These are phyloP conservation scores for Latrodectus geometricus DNA, from an alignment of 1,140 invertebrate genomes.

Conservation along the genomic window DNA sequence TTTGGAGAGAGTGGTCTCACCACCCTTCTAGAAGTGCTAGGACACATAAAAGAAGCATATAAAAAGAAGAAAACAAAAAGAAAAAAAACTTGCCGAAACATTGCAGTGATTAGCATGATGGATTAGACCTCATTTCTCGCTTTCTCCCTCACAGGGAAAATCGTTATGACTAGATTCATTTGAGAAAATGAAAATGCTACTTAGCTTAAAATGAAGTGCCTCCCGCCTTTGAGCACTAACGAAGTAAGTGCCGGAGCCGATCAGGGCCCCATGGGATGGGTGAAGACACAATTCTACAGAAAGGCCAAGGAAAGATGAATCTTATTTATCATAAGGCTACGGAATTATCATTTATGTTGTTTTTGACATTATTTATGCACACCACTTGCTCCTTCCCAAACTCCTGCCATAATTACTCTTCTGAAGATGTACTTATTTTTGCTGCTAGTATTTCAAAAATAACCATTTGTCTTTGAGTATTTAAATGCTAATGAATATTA, in stretches of 20 bases:
- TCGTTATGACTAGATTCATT: conserved; percentile 45
- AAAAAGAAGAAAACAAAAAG: background rate
- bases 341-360: background rate
- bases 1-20: background rate
- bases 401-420: background rate
- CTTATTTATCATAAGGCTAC: background rate
- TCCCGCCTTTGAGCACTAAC: background rate
- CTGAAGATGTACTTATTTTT: background rate
- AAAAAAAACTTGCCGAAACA: conserved; percentile 10
- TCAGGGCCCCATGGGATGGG: background rate
- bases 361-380: background rate
- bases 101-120: conserved; percentile 27
- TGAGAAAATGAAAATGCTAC: conserved; percentile 37
- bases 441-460: no score
- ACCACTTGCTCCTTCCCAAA: background rate
- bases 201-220: background rate
- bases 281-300: background rate
- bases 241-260: background rate
- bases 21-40: background rate
- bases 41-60: background rate
- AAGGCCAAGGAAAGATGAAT: background rate
- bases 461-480: no score
- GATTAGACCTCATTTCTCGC: conserved; percentile 31
- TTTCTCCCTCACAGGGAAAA: background rate
- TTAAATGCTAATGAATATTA: no score